Conservation (phyloP, 2,888 invertebrate genomes). For the Embidobia sp. region DNA sequence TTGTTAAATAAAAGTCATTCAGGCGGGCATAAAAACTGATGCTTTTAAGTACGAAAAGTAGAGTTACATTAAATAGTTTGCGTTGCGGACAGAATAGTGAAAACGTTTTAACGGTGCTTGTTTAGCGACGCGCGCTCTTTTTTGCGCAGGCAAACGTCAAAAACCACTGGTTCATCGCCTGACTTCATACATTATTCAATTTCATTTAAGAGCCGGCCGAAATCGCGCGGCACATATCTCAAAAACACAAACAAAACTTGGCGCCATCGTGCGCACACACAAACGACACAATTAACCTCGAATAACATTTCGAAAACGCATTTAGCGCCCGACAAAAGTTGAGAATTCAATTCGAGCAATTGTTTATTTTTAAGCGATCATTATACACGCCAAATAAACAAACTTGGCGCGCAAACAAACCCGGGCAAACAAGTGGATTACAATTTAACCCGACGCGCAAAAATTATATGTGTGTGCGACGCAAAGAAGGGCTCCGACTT, state of each 20-base stretch:
- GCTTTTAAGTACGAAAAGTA: too few species aligned
- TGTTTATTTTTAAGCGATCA: conserved; percentile 45
- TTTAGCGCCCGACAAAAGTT: conserved; percentile 17
- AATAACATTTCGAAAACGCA: conserved; percentile 18
- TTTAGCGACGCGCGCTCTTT: too few species aligned
- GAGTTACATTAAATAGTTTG: too few species aligned
- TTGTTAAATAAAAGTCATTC: too few species aligned
- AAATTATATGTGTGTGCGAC: conserved; percentile 10
- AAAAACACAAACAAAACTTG: conserved; percentile 7
- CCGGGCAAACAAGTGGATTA: conserved; percentile 36
- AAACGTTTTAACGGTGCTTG: too few species aligned
- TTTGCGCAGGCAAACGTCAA: too few species aligned
- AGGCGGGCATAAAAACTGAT: too few species aligned
- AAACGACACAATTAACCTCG: conserved; percentile 30
- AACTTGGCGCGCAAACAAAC: conserved; percentile 32
- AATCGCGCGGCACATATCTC: not conserved
- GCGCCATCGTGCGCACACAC: not conserved
- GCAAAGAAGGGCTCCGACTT: conserved; percentile 1
- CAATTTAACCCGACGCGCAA: conserved; percentile 40
- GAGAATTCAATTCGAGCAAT: conserved; percentile 26
- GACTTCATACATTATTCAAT: too few species aligned
- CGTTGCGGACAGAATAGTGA: too few species aligned
- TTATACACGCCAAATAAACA: conserved; percentile 34
- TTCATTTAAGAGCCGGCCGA: too few species aligned
- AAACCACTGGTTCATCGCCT: too few species aligned